These are phyloP conservation scores for Heteromormyrus szaboi DNA, from an alignment of 2,797 vertebrate genomes.

Conservation along the genomic window DNA sequence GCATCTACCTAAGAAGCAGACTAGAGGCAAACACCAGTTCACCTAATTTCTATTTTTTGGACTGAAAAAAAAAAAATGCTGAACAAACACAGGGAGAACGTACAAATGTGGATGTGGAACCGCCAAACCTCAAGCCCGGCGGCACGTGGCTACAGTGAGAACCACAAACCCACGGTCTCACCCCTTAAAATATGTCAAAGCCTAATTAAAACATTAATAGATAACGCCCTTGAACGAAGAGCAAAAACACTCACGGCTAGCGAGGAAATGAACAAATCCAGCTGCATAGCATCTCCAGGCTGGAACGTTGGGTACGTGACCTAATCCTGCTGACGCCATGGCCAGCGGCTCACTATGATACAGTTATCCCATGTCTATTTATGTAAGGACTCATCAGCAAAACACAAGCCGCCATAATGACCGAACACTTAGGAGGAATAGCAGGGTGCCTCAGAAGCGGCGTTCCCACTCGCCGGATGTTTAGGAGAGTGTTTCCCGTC, in stretches of 20 bases:
- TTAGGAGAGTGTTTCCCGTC: conserved; percentile 14
- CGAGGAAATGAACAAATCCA: neutral
- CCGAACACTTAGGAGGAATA: neutral
- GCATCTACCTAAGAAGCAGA: neutral
- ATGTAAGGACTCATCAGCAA: conserved; percentile 6
- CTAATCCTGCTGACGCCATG: neutral
- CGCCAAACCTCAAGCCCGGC: neutral
- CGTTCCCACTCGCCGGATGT: neutral
- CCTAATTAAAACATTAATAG: neutral
- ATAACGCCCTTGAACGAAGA: neutral
- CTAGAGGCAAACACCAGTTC: neutral
- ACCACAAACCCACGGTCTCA: neutral
- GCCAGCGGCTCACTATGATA: neutral
- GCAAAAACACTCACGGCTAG: neutral
- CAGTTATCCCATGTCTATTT: neutral
- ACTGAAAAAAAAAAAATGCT: neutral
- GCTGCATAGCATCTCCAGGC: neutral
- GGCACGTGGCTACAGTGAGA: neutral
- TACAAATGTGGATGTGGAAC: neutral
- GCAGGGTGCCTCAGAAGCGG: neutral
- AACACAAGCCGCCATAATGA: neutral
- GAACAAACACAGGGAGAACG: neutral
- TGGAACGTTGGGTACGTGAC: neutral
- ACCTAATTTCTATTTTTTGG: neutral
- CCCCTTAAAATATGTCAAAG: neutral